These are phyloP conservation scores for Pheosia tremula DNA, from an alignment of 2,888 invertebrate genomes.

Conservation along the genomic window DNA sequence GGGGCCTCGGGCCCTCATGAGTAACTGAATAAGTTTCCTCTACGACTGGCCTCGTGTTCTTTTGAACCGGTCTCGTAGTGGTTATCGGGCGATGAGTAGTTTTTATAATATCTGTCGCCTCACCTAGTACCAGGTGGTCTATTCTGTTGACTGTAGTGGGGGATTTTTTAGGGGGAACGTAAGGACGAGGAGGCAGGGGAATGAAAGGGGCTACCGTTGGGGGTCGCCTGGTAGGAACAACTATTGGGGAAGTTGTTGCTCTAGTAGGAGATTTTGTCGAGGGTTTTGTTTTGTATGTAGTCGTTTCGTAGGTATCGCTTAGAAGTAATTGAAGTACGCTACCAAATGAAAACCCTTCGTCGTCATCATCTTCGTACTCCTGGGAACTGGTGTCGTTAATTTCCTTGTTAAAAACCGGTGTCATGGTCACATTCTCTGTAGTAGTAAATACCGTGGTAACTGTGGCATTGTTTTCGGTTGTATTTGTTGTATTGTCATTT, in stretches of 20 bases:
- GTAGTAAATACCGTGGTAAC: conserved; percentile 26
- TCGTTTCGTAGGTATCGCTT: conserved; percentile 72
- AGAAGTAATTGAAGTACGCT: conserved; percentile 86
- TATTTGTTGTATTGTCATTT: conserved; percentile 1
- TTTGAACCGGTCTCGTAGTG: conserved; percentile 28
- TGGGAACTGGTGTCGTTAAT: conserved; percentile 45
- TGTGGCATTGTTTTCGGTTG: conserved; percentile 9
- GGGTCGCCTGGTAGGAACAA: conserved; percentile 32
- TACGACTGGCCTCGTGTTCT: conserved; percentile 29
- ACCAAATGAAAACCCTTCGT: conserved; percentile 85
- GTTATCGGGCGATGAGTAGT: conserved; percentile 51
- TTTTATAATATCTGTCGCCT: conserved; percentile 69
- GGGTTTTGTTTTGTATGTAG: conserved; percentile 34
- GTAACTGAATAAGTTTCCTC: conserved; percentile 41
- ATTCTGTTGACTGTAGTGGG: conserved; percentile 67
- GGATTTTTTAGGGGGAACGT: conserved; percentile 52
- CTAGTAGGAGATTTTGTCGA: conserved; percentile 13
- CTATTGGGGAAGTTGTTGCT: conserved; percentile 29
- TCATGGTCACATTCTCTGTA: conserved; percentile 21
- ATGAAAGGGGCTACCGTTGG: conserved; percentile 50
- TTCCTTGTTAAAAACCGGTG: conserved; percentile 48
- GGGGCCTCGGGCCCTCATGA: conserved; percentile 43
- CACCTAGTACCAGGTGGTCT: conserved; percentile 75
- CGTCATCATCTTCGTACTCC: conserved; percentile 72
- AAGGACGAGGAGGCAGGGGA: conserved; percentile 57